Evolutionary conservation across 2,888 invertebrate species (phyloP).

Genomic region (Cistogaster globosa): DNA sequence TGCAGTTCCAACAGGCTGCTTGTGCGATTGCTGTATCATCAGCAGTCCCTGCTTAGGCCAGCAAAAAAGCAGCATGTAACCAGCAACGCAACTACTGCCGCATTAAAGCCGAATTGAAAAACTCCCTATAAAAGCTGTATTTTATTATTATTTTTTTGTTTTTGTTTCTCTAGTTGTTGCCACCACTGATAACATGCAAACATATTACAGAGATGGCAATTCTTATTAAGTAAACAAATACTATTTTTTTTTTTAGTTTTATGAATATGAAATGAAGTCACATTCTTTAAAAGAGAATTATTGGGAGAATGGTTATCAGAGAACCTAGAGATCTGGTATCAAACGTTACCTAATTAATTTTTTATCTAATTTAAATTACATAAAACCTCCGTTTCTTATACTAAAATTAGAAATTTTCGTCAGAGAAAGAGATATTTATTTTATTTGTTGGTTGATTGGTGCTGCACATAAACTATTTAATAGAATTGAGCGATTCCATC

Average conservation of each 20-base stretch:
- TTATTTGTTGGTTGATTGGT: too few relatives aligned
- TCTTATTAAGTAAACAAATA: not conserved
- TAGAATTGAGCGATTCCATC: too few relatives aligned
- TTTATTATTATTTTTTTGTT: constrained; percentile 44
- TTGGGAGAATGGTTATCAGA: too few relatives aligned
- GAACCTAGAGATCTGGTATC: too few relatives aligned
- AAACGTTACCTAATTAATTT: too few relatives aligned
- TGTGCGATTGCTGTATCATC: constrained; percentile 69
- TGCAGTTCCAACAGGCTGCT: constrained; percentile 71
- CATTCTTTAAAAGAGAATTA: too few relatives aligned
- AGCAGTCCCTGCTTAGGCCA: constrained; percentile 37
- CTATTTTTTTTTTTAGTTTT: not conserved
- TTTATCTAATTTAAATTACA: too few relatives aligned
- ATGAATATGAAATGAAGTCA: too few relatives aligned
- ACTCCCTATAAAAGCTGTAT: constrained; percentile 60
- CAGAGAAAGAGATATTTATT: too few relatives aligned
- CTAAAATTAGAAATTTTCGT: too few relatives aligned
- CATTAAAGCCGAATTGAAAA: constrained; percentile 61
- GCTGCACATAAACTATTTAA: too few relatives aligned
- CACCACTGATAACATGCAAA: constrained; percentile 10
- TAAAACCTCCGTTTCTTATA: too few relatives aligned
- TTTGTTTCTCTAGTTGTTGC: constrained; percentile 8
- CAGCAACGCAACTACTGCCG: constrained; percentile 43
- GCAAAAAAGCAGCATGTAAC: constrained; percentile 52
- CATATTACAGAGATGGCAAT: constrained; percentile 43